These are phyloP conservation scores for Leucoma salicis DNA, from an alignment of 2,888 invertebrate species.

Conservation along the genomic window DNA sequence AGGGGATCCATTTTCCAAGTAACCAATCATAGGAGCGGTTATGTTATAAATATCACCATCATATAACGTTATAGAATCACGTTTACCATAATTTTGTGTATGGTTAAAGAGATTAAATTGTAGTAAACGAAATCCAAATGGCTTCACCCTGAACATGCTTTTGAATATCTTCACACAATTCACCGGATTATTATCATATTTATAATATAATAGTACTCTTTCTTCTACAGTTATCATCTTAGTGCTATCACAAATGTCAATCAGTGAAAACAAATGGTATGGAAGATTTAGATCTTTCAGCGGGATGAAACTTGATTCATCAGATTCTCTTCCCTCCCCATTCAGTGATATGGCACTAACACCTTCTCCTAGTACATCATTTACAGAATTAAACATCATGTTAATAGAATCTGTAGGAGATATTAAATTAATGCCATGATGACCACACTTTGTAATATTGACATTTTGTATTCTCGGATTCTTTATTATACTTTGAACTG, in stretches of 20 bases:
- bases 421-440: slow-evolving; percentile 95
- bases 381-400: slow-evolving; percentile 88
- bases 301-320: slow-evolving; percentile 94
- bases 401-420: slow-evolving; percentile 92
- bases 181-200: slow-evolving; percentile 97
- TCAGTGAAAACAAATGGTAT: slow-evolving; percentile 94
- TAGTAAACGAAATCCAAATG: slow-evolving; percentile 93
- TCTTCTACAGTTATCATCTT: slow-evolving; percentile 96
- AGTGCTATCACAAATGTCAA: slow-evolving; percentile 97
- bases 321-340: slow-evolving; percentile 94
- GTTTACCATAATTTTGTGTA: slow-evolving; percentile 89
- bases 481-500: slow-evolving; percentile 94
- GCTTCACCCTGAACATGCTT: slow-evolving; percentile 91
- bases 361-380: slow-evolving; percentile 94
- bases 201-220: slow-evolving; percentile 95
- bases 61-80: slow-evolving; percentile 92
- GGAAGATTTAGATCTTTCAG: slow-evolving; percentile 91
- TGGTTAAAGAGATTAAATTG: slow-evolving; percentile 97
- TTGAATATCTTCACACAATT: slow-evolving; percentile 99
- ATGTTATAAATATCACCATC: slow-evolving; percentile 96
- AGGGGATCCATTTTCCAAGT: slow-evolving; percentile 86
- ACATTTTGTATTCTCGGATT: slow-evolving; percentile 92
- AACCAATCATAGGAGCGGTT: slow-evolving; percentile 87
- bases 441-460: slow-evolving; percentile 91
- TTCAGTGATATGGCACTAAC: slow-evolving; percentile 94